Evolutionary conservation across 1,140 invertebrate genomes (phyloP).

Genomic region (Tenebrio molitor): DNA sequence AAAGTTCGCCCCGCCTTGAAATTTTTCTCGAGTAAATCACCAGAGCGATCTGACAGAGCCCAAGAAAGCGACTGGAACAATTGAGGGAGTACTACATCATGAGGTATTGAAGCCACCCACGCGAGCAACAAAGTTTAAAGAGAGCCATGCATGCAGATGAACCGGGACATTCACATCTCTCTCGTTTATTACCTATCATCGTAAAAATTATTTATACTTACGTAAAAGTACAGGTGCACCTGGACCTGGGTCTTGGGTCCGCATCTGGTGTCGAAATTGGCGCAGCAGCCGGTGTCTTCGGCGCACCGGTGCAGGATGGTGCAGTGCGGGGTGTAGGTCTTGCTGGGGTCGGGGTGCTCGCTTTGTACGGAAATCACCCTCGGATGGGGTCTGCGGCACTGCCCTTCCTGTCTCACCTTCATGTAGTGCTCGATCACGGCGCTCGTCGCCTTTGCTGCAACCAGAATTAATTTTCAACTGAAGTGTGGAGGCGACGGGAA

Average conservation of each 20-base stretch:
- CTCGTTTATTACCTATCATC: not conserved
- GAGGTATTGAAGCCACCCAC: slow-evolving; percentile 14
- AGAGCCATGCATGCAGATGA: not conserved
- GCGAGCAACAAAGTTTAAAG: not conserved
- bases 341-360: slow-evolving; percentile 77
- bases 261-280: slow-evolving; percentile 73
- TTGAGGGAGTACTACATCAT: slow-evolving; percentile 17
- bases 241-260: slow-evolving; percentile 74
- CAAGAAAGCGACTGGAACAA: slow-evolving; percentile 6
- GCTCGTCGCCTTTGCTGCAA: slow-evolving; percentile 55
- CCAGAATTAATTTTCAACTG: slow-evolving; percentile 7
- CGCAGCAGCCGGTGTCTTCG: slow-evolving; percentile 84
- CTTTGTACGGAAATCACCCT: slow-evolving; percentile 75
- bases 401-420: slow-evolving; percentile 71
- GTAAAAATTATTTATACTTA: slow-evolving; percentile 68
- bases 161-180: too few species aligned
- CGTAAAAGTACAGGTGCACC: slow-evolving; percentile 80
- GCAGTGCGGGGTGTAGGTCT: slow-evolving; percentile 80
- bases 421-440: slow-evolving; percentile 71
- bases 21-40: slow-evolving; percentile 37
- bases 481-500: slow-evolving; percentile 1
- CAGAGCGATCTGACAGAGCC: slow-evolving; percentile 2
- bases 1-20: slow-evolving; percentile 28
- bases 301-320: slow-evolving; percentile 81
- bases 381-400: slow-evolving; percentile 74